Percentiles rank a stretch among this genome's conserved stretches.
These are phyloP conservation scores for Orcinus orca DNA, from an alignment of 2,113 vertebrate genomes.

Conservation along the genomic window DNA sequence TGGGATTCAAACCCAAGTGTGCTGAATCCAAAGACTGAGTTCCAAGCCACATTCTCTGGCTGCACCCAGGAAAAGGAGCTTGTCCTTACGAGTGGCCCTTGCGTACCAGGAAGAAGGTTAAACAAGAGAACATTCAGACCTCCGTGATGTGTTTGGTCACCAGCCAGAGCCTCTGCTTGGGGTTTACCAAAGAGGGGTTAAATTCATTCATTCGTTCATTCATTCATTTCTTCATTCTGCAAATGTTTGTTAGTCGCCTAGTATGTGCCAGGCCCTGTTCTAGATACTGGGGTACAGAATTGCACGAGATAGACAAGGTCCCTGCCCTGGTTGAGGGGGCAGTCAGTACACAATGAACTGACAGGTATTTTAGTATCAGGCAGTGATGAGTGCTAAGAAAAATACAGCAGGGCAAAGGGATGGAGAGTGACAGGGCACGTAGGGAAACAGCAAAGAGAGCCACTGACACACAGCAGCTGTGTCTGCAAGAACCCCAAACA, in stretches of 20 bases:
- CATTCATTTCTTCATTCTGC: neutral
- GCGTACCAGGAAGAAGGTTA: neutral
- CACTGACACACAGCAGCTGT: neutral
- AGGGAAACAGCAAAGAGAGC: neutral
- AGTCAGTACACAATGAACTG: neutral
- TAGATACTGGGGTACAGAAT: neutral
- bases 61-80: neutral
- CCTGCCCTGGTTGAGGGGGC: neutral
- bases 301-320: neutral
- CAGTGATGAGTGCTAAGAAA: neutral
- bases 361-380: neutral
- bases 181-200: neutral
- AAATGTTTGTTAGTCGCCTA: neutral
- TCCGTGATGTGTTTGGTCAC: neutral
- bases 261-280: neutral
- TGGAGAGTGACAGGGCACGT: rapidly evolving
- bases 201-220: neutral
- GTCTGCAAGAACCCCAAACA: neutral
- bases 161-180: neutral
- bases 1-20: neutral
- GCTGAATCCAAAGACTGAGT: neutral
- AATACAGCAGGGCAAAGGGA: neutral
- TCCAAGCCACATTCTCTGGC: neutral
- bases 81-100: neutral
- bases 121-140: neutral